Evolutionary conservation across 2,888 invertebrate species (phyloP).

Genomic region (Trichogramma dendrolimi): DNA sequence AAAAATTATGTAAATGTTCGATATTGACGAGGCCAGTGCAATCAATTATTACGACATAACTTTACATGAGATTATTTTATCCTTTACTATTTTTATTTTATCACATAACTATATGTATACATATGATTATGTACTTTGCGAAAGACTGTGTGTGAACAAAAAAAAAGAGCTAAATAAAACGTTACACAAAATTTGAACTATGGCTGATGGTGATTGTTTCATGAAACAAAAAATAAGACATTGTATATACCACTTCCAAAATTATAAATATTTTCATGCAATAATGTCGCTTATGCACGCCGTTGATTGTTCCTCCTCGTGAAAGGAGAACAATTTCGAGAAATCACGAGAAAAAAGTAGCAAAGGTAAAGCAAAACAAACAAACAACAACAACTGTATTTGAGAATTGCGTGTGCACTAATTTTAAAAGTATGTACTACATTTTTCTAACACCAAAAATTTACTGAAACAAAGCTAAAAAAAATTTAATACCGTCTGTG

Average conservation of each 20-base stretch:
- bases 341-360: slow-evolving; percentile 18
- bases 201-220: slow-evolving; percentile 43
- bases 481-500: slow-evolving; percentile 25
- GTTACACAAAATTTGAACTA: slow-evolving; percentile 32
- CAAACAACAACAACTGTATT: slow-evolving; percentile 26
- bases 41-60: not conserved
- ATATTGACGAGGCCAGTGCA: no score
- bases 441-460: slow-evolving; percentile 24
- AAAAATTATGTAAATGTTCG: no score
- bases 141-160: no score
- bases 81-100: slow-evolving; percentile 27
- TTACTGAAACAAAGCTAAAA: slow-evolving; percentile 20
- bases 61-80: slow-evolving; percentile 26
- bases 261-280: slow-evolving; percentile 1
- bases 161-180: slow-evolving; percentile 27
- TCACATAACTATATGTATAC: not conserved
- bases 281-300: slow-evolving; percentile 2
- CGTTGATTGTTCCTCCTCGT: slow-evolving; percentile 18
- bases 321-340: slow-evolving; percentile 7
- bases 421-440: slow-evolving; percentile 28
- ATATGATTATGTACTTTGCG: no score
- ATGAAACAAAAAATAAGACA: not conserved
- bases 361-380: slow-evolving; percentile 39
- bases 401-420: slow-evolving; percentile 44
- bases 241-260: not conserved